Evolutionary conservation across 2,797 vertebrate genomes (phyloP).

Genomic region (Phoebastria nigripes): DNA sequence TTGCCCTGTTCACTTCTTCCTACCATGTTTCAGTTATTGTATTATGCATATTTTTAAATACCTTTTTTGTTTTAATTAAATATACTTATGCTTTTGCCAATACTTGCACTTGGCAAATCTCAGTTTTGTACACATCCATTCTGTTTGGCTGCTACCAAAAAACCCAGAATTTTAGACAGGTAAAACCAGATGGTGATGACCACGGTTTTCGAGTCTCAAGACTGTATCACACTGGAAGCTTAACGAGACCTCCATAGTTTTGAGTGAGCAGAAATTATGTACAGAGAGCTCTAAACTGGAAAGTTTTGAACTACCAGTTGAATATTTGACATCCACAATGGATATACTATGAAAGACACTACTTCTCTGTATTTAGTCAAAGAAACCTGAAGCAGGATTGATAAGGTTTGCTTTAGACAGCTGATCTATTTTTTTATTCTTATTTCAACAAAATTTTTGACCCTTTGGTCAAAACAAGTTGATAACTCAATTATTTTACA

Average conservation of each 20-base stretch:
- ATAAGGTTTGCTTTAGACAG: neutral
- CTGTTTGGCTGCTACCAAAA: neutral
- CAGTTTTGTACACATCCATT: neutral
- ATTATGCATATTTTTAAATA: neutral
- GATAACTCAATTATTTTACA: neutral
- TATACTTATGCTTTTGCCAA: neutral
- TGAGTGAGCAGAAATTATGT: neutral
- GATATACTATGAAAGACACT: neutral
- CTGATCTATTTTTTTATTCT: neutral
- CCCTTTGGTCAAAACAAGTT: neutral
- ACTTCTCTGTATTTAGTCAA: neutral
- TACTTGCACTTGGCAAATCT: neutral
- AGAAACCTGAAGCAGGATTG: neutral
- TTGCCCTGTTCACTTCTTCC: neutral
- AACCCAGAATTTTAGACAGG: neutral
- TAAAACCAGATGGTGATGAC: neutral
- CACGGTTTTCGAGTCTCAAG: neutral
- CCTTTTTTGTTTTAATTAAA: neutral
- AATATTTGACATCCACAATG: neutral
- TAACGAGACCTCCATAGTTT: neutral
- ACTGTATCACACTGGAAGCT: neutral
- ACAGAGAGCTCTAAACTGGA: neutral
- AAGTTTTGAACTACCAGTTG: neutral
- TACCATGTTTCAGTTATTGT: neutral
- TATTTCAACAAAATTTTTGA: neutral